phyloP scores from a whole-genome alignment of 2,797 vertebrate species.

The Siniperca obscura region DNA sequence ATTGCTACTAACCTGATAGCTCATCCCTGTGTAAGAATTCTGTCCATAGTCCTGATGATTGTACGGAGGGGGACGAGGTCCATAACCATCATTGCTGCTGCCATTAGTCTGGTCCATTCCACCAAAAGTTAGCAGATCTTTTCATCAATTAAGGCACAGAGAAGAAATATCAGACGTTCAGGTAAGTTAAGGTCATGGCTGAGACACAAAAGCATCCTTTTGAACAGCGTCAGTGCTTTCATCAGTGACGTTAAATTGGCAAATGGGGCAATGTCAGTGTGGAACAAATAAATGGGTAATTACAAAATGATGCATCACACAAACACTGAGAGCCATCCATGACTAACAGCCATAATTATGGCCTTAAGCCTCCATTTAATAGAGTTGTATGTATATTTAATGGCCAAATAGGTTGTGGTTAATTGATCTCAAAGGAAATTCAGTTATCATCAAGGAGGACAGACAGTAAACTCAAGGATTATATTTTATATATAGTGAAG shows the following conservation, averaged over 20 bases:
- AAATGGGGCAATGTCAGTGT: slow-evolving; percentile 54
- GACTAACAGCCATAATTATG: slow-evolving; percentile 70
- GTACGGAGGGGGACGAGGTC: slow-evolving; percentile 68
- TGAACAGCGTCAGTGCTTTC: slow-evolving; percentile 37
- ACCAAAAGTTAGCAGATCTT: slow-evolving; percentile 5
- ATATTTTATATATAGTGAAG: slow-evolving; percentile 18
- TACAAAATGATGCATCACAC: slow-evolving; percentile 70
- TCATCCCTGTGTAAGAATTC: slow-evolving; percentile 31
- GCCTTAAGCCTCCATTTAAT: slow-evolving; percentile 63
- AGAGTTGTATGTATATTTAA: slow-evolving; percentile 70
- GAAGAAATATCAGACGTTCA: slow-evolving; percentile 10
- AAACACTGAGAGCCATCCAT: slow-evolving; percentile 53
- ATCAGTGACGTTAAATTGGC: slow-evolving; percentile 44
- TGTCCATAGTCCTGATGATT: slow-evolving; percentile 37
- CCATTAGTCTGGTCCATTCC: slow-evolving; percentile 66
- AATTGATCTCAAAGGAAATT: slow-evolving; percentile 72
- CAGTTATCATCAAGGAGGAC: slow-evolving; percentile 37
- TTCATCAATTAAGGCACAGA: not conserved
- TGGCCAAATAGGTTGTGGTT: slow-evolving; percentile 58
- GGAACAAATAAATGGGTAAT: slow-evolving; percentile 69
- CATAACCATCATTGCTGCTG: slow-evolving; percentile 13
- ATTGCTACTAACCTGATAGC: slow-evolving; percentile 61
- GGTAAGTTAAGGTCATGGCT: slow-evolving; percentile 20
- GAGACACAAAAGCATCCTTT: slow-evolving; percentile 18
- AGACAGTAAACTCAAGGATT: slow-evolving; percentile 26